Base-by-base conservation (phyloP, 2,888 invertebrate genomes). In the Leucophenga montana region DNA sequence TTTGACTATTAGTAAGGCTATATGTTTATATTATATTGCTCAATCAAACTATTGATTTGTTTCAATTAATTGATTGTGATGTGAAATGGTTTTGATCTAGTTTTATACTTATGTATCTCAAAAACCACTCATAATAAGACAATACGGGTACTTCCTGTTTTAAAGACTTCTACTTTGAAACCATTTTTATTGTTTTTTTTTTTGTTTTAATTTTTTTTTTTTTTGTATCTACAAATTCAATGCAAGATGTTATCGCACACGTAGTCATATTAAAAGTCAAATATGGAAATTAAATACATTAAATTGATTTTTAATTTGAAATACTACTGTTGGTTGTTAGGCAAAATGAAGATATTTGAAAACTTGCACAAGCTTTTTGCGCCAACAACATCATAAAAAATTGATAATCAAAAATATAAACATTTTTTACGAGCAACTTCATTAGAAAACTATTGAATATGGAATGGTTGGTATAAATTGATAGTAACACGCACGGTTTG, bases 291-390 rank as follows among this genome's bases (percentile, higher is more conserved):
- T 16, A 39, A 61, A 44, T 39, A 31, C 61, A 61, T 61, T 61
- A 61, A 61, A 61, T 61, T 61, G 39, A 39, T 18, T 61, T 61
- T 61, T 39, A 61, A 61, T 61, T 61, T 61, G 16, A 11, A 18
- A 61, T 14, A 61, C 59, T 59, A 61, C 18, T 16, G 39, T 61
- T 57, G 8, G 31, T 33, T 18, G 18, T 59, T 16, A 5, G 20
- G 13, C 33, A 20, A 61, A 61, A 61, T 61, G 39, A 61, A 61
- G 44, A 11, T 39, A 61, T 61, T 44, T 33, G 4, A 39, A 39
- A 39, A 39, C 9, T 11, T 39, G 39, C 5, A 31, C 9, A 57
- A 56, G 13, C 16, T 14, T 16, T 50, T 16, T 16, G 50, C 50
- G 20, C 11, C 1, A 22, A 57, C 16, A 59, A 59, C 39, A n/a